These are phyloP conservation scores for Andrena hattorfiana DNA, from an alignment of 2,888 invertebrate genomes.

Conservation along the genomic window DNA sequence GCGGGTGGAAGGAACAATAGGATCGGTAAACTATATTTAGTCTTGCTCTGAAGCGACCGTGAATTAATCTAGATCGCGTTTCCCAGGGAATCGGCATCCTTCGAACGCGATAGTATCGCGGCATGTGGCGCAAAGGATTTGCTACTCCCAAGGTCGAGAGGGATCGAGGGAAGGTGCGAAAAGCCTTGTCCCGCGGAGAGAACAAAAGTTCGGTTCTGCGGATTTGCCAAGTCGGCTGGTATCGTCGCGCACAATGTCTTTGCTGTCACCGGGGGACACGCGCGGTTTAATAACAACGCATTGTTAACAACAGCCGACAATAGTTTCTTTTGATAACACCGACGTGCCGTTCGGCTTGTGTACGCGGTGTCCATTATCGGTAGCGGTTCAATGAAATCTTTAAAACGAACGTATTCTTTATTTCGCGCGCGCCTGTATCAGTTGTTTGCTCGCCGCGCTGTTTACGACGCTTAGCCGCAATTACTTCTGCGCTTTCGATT, in stretches of 20 bases:
- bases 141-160: neutral
- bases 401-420: slow-evolving; percentile 75
- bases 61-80: neutral
- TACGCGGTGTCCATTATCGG: slow-evolving; percentile 73
- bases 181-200: slow-evolving; percentile 25
- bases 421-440: slow-evolving; percentile 75
- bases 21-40: neutral
- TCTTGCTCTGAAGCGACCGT: neutral
- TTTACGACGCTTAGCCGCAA: slow-evolving; percentile 73
- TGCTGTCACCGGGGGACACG: slow-evolving; percentile 54
- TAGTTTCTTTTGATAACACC: slow-evolving; percentile 80
- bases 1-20: too few relatives aligned
- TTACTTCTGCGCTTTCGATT: slow-evolving; percentile 60
- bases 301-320: slow-evolving; percentile 78
- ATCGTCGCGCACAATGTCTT: slow-evolving; percentile 51
- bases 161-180: slow-evolving; percentile 44
- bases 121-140: neutral
- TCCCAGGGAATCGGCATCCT: slow-evolving; percentile 4
- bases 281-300: slow-evolving; percentile 75
- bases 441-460: slow-evolving; percentile 79
- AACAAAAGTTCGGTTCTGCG: slow-evolving; percentile 58
- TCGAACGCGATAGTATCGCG: neutral
- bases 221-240: slow-evolving; percentile 57
- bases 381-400: slow-evolving; percentile 80
- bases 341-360: slow-evolving; percentile 58